Evolutionary conservation across 2,797 vertebrate genomes (phyloP).

Genomic region (Fistularia tabacaria): DNA sequence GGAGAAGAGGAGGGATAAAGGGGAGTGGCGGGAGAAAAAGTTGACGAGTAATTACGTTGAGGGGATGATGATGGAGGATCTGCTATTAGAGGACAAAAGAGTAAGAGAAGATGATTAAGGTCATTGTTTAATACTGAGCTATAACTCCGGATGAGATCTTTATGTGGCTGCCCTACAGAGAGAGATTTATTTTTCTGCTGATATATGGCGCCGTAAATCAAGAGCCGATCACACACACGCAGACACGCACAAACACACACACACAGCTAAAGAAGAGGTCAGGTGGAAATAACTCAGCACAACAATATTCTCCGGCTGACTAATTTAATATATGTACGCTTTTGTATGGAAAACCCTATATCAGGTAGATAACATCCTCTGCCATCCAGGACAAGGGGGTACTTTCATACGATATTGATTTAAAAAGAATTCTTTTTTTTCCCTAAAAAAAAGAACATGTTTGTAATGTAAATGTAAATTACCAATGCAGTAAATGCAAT

Average conservation of each 20-base stretch:
- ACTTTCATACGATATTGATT: too few species aligned
- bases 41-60: slow-evolving; percentile 24
- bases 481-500: background rate
- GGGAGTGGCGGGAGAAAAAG: slow-evolving; percentile 3
- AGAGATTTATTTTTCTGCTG: slow-evolving; percentile 6
- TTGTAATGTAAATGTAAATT: background rate
- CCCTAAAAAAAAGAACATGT: background rate
- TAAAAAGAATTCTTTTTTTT: background rate
- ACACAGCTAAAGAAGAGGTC: too few species aligned
- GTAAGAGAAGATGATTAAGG: slow-evolving; percentile 16
- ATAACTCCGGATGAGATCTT: slow-evolving; percentile 54
- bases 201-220: slow-evolving; percentile 22
- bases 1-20: background rate
- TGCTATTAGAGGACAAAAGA: background rate
- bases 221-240: too few species aligned
- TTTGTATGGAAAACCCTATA: too few species aligned
- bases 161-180: slow-evolving; percentile 26
- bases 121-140: slow-evolving; percentile 26
- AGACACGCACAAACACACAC: too few species aligned
- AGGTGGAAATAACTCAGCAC: too few species aligned
- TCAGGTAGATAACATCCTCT: too few species aligned
- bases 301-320: too few species aligned
- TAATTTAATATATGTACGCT: too few species aligned
- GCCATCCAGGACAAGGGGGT: too few species aligned
- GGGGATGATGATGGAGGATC: slow-evolving; percentile 28